A percentile compares a stretch with the other conserved stretches of the same genome.
phyloP scores from a whole-genome alignment of 2,888 invertebrate genomes.

The Epirrhoe tristata region DNA sequence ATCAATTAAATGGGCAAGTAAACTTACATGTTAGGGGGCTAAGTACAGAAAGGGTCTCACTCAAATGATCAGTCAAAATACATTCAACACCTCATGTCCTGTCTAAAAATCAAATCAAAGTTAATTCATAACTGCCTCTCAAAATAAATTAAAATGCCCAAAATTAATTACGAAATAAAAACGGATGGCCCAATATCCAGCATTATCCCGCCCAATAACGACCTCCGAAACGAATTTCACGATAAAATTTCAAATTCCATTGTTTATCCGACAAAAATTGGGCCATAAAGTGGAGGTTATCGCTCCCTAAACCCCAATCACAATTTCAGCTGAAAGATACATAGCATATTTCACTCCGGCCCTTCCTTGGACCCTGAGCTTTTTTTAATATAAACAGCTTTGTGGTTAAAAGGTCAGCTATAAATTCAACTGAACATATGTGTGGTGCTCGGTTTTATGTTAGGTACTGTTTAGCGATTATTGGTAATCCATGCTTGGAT shows the following conservation, averaged over 20 bases:
- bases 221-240: slow-evolving; percentile 47
- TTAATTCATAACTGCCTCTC: slow-evolving; percentile 34
- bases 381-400: slow-evolving; percentile 60
- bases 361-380: slow-evolving; percentile 47
- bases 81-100: background rate
- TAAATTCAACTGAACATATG: slow-evolving; percentile 66
- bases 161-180: slow-evolving; percentile 50
- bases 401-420: slow-evolving; percentile 68
- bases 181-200: slow-evolving; percentile 42
- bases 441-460: slow-evolving; percentile 56
- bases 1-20: background rate
- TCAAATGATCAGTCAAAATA: slow-evolving; percentile 12
- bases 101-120: slow-evolving; percentile 35
- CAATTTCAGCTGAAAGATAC: slow-evolving; percentile 73
- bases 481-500: slow-evolving; percentile 5
- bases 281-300: slow-evolving; percentile 78
- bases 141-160: slow-evolving; percentile 43
- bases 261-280: slow-evolving; percentile 80
- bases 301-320: slow-evolving; percentile 79
- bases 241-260: slow-evolving; percentile 76
- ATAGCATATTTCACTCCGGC: slow-evolving; percentile 69
- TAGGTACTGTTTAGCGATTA: slow-evolving; percentile 25
- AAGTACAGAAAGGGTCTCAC: background rate
- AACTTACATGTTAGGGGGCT: background rate
- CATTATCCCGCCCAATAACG: slow-evolving; percentile 46